Percentiles rank a stretch among this genome's conserved stretches.
These are phyloP conservation scores for Exephanes ischioxanthus DNA, from an alignment of 2,888 invertebrate species.

Conservation along the genomic window DNA sequence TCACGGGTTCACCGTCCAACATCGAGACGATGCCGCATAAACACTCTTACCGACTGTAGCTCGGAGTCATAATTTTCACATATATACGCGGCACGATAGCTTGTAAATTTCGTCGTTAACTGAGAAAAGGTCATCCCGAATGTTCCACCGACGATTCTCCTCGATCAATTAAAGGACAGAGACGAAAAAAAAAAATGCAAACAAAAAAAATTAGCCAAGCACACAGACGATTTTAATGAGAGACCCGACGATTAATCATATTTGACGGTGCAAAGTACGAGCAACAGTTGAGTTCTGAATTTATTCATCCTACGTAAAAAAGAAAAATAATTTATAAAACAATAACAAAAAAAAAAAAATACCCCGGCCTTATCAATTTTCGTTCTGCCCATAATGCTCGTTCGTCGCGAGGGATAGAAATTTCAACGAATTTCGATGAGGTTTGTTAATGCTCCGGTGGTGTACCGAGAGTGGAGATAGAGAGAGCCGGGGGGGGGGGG, in stretches of 20 bases:
- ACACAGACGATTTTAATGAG: not conserved
- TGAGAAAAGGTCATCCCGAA: conserved; percentile 18
- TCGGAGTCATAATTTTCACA: not conserved
- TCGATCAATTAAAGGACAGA: not conserved
- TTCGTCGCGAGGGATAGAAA: not conserved
- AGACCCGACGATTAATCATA: not conserved
- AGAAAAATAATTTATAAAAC: not conserved
- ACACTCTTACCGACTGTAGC: conserved; percentile 1
- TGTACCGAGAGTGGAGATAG: conserved; percentile 3
- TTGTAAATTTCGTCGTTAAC: conserved; percentile 22
- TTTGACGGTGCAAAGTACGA: not conserved
- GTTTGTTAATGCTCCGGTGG: conserved; percentile 3
- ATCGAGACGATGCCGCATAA: not conserved
- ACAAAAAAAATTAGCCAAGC: not conserved
- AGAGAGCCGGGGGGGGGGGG: not conserved
- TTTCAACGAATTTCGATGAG: not conserved
- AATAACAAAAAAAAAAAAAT: not conserved
- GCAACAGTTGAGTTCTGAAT: not conserved
- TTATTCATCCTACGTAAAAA: not conserved
- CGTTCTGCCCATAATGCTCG: not conserved
- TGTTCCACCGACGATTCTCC: not conserved
- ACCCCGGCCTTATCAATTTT: not conserved
- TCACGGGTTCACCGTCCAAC: conserved; percentile 6
- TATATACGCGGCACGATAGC: not conserved
- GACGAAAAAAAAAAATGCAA: not conserved